phyloP scores from a whole-genome alignment of 2,113 vertebrate species.

The Paradisaea rubra region DNA sequence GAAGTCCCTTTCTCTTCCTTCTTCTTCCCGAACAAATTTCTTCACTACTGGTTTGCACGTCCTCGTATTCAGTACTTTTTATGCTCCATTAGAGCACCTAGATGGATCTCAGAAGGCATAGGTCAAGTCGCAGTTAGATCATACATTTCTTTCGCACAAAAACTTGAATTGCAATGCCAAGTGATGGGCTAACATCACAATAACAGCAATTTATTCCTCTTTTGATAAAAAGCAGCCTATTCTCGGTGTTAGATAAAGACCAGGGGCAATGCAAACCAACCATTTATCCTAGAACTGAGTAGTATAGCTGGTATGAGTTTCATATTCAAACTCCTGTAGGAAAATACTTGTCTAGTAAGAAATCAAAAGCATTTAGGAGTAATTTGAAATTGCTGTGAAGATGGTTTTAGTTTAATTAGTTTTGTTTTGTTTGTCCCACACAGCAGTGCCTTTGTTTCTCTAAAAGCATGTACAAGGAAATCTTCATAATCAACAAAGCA shows the following conservation, averaged over 20 bases:
- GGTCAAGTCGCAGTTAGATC: conserved; percentile 84
- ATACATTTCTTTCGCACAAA: conserved; percentile 81
- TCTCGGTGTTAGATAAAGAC: conserved; percentile 81
- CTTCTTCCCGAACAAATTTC: conserved; percentile 67
- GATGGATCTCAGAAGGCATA: conserved; percentile 73
- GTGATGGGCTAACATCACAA: conserved; percentile 85
- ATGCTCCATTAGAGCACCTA: conserved; percentile 81
- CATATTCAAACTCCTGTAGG: conserved; percentile 59
- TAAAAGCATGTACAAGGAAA: conserved; percentile 15
- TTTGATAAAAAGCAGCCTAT: conserved; percentile 82
- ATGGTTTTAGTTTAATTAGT: conserved; percentile 21
- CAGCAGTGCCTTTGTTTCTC: conserved; percentile 19
- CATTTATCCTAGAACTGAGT: conserved; percentile 78
- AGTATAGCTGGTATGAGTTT: conserved; percentile 62
- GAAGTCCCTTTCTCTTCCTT: conserved; percentile 44
- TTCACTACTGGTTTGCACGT: conserved; percentile 71
- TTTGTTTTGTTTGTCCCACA: conserved; percentile 17
- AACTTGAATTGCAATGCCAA: conserved; percentile 83
- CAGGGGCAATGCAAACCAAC: conserved; percentile 80
- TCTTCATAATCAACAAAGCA: neutral
- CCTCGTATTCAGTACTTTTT: conserved; percentile 72
- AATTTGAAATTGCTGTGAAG: conserved; percentile 44
- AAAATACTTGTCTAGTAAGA: conserved; percentile 62
- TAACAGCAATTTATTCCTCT: conserved; percentile 84
- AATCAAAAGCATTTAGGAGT: conserved; percentile 57